Evolutionary conservation across 2,888 invertebrate genomes (phyloP).

Genomic region (Conistra vaccinii): DNA sequence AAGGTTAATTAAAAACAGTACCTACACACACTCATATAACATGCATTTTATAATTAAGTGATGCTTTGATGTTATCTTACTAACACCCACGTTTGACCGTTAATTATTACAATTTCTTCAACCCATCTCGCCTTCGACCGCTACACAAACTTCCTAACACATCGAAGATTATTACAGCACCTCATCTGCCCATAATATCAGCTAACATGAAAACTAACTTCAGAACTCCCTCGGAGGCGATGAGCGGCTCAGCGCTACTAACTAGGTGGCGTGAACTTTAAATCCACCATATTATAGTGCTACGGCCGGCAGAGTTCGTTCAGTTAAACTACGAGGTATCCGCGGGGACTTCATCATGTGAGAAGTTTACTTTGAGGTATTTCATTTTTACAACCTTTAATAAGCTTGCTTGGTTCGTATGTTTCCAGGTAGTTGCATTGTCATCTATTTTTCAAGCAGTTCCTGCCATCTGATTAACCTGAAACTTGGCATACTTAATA

Average conservation of each 20-base stretch:
- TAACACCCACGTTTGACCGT: neutral
- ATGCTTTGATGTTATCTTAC: neutral
- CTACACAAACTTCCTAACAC: conserved; percentile 19
- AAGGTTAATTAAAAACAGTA: neutral
- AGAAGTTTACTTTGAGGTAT: conserved; percentile 31
- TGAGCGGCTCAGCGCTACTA: conserved; percentile 25
- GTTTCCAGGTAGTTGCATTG: too few relatives aligned
- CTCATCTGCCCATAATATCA: conserved; percentile 26
- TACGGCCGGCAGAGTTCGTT: conserved; percentile 10
- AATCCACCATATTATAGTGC: conserved; percentile 45
- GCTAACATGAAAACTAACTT: conserved; percentile 27
- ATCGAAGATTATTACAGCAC: conserved; percentile 28
- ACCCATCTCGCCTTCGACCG: neutral
- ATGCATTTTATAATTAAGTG: neutral
- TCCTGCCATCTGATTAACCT: too few relatives aligned
- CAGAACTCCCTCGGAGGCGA: neutral
- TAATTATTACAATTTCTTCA: neutral
- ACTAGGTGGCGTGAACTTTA: conserved; percentile 43
- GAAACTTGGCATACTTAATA: too few relatives aligned
- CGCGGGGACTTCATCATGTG: conserved; percentile 1
- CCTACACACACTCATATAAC: neutral
- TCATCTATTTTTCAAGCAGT: too few relatives aligned
- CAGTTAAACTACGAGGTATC: neutral
- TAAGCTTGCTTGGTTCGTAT: too few relatives aligned
- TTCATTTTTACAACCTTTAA: conserved; percentile 9